Evolutionary conservation across 2,113 vertebrate genomes (phyloP).

Genomic region (Macquaria ambigua): DNA sequence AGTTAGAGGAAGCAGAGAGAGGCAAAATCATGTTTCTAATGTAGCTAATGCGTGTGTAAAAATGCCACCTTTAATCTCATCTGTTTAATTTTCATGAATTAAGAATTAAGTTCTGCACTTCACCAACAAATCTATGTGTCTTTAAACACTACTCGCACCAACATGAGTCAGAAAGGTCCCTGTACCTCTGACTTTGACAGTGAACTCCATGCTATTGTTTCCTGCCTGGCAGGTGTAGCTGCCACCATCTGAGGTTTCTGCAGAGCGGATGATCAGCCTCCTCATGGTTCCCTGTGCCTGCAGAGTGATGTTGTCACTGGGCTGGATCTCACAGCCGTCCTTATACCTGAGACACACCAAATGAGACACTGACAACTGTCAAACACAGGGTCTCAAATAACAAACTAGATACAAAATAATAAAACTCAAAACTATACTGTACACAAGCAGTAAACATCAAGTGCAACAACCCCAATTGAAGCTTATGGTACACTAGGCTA

Average conservation of each 20-base stretch:
- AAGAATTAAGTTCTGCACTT: neutral
- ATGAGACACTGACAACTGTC: neutral
- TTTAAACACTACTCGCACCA: neutral
- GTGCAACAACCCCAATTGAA: no score
- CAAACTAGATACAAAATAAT: neutral
- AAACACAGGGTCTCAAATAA: slow-evolving; percentile 1
- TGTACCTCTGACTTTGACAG: slow-evolving; percentile 82
- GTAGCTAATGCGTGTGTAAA: no score
- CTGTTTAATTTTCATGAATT: neutral
- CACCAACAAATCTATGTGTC: neutral
- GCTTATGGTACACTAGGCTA: no score
- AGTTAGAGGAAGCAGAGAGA: neutral
- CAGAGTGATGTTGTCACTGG: slow-evolving; percentile 80
- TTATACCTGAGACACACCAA: slow-evolving; percentile 75
- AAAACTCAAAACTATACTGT: neutral
- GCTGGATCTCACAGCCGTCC: slow-evolving; percentile 76
- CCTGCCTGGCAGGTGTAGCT: slow-evolving; percentile 81
- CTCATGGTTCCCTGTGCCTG: slow-evolving; percentile 81
- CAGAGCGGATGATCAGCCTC: slow-evolving; percentile 84
- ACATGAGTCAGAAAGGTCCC: neutral
- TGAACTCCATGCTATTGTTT: slow-evolving; percentile 77
- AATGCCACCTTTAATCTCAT: neutral
- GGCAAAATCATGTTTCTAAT: no score
- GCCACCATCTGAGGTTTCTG: slow-evolving; percentile 78
- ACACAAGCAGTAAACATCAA: no score